Evolutionary conservation across 2,888 invertebrate species (phyloP).

Genomic region (Strigamia transsilvanica): DNA sequence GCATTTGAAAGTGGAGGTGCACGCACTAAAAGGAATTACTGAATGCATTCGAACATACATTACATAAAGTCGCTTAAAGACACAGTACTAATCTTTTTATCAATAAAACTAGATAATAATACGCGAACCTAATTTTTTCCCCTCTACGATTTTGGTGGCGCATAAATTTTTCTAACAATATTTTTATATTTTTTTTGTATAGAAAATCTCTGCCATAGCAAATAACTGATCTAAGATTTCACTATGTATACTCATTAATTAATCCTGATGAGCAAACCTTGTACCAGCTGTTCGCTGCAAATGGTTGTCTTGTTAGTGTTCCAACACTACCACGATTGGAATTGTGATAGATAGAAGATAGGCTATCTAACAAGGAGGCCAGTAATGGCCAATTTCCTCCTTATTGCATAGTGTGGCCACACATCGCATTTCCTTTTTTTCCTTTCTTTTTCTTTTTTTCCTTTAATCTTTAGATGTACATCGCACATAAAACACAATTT

Average conservation of each 20-base stretch:
- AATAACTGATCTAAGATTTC: no score
- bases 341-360: constrained; percentile 8
- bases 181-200: no score
- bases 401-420: neutral
- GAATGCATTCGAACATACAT: no score
- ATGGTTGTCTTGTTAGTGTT: constrained; percentile 5
- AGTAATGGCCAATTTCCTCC: constrained; percentile 32
- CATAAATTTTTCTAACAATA: no score
- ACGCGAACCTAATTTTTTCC: no score
- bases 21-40: no score
- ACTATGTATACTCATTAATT: neutral
- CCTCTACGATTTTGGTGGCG: no score
- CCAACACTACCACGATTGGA: neutral
- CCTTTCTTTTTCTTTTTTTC: neutral
- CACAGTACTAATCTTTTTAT: no score
- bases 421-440: neutral
- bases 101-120: no score
- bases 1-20: no score
- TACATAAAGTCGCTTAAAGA: no score
- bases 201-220: no score
- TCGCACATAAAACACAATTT: neutral
- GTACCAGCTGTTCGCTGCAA: neutral
- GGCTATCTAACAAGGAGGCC: neutral
- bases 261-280: neutral
- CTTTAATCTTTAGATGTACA: neutral